These are phyloP conservation scores for Fregetta grallaria DNA, from an alignment of 2,113 vertebrate genomes.

Conservation along the genomic window DNA sequence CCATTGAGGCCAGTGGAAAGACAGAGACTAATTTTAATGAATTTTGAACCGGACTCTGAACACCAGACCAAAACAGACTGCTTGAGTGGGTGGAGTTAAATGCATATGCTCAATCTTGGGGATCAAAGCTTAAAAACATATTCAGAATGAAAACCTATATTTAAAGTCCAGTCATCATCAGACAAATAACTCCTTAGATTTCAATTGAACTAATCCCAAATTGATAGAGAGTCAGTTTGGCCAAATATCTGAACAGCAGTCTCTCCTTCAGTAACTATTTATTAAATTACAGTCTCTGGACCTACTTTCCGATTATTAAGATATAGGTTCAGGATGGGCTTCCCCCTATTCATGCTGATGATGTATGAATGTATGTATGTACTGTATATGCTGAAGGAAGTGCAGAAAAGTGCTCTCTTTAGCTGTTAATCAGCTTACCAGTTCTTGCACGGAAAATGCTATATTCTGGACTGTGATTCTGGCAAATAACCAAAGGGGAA, in stretches of 20 bases:
- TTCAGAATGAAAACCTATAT: background rate
- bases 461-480: conserved; percentile 47
- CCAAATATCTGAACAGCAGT: background rate
- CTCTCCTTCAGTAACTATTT: background rate
- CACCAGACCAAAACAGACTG: background rate
- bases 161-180: background rate
- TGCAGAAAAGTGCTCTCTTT: conserved; percentile 5
- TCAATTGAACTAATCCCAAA: background rate
- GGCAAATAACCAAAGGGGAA: conserved; percentile 62
- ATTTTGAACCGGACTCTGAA: background rate
- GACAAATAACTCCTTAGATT: background rate
- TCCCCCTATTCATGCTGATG: background rate
- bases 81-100: background rate
- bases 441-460: conserved; percentile 17
- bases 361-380: background rate
- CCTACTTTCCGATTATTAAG: background rate
- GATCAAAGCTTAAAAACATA: background rate
- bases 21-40: background rate
- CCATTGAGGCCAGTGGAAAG: background rate
- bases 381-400: background rate
- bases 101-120: background rate
- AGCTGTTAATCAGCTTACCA: conserved; percentile 58
- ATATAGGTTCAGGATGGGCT: background rate
- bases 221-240: background rate
- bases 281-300: background rate